Evolutionary conservation across 2,888 invertebrate genomes (phyloP).

Genomic region (Lagria hirta): DNA sequence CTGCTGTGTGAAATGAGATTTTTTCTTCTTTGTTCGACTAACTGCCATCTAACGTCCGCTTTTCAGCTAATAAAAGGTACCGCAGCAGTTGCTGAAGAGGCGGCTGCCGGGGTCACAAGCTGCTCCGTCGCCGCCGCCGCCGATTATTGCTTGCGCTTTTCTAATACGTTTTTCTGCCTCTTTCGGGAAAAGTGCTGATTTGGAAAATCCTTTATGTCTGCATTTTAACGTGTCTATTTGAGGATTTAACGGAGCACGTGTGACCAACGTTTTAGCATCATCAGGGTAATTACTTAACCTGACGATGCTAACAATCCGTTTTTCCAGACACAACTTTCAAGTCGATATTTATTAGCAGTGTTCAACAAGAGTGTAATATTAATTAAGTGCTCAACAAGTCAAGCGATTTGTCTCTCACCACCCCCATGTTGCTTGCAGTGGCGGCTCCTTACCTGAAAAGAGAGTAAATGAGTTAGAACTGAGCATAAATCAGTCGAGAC

Average conservation of each 20-base stretch:
- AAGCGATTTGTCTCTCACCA: constrained; percentile 46
- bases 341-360: constrained; percentile 47
- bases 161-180: constrained; percentile 17
- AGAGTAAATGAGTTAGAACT: constrained; percentile 35
- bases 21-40: constrained; percentile 50
- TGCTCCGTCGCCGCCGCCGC: constrained; percentile 41
- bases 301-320: too few species aligned
- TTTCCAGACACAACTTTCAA: too few species aligned
- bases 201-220: constrained; percentile 24
- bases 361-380: constrained; percentile 49
- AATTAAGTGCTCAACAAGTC: constrained; percentile 48
- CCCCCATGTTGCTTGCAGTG: constrained; percentile 19
- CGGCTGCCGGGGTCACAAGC: constrained; percentile 38
- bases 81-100: constrained; percentile 30
- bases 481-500: constrained; percentile 34
- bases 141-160: constrained; percentile 35
- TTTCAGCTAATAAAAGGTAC: constrained; percentile 51
- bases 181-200: constrained; percentile 21
- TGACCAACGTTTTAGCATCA: too few species aligned
- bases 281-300: too few species aligned
- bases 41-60: constrained; percentile 49
- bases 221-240: constrained; percentile 25
- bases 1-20: constrained; percentile 49
- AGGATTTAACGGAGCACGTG: too few species aligned
- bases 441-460: constrained; percentile 46